Evolutionary conservation across 1,140 invertebrate genomes (phyloP).

Genomic region (Drosophila simulans): DNA sequence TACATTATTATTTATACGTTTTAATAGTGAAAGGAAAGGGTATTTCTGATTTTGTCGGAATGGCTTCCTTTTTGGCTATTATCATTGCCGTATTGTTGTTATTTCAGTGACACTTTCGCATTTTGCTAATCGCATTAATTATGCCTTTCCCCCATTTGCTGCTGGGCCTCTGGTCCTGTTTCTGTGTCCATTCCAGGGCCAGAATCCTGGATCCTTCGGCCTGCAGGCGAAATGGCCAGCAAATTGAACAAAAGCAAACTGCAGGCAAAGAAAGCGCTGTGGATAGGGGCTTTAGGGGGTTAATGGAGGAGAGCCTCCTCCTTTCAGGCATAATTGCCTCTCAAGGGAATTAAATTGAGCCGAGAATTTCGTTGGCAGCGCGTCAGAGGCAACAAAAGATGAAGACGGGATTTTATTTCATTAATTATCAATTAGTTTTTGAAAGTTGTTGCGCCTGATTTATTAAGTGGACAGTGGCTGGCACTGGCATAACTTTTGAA

Average conservation of each 20-base stretch:
- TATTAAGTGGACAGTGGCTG: constrained; percentile 53
- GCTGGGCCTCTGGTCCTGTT: constrained; percentile 64
- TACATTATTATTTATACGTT: too few species aligned
- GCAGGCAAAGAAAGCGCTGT: constrained; percentile 32
- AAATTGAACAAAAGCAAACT: constrained; percentile 65
- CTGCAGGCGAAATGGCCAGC: constrained; percentile 67
- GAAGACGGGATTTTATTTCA: constrained; percentile 70
- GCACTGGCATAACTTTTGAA: constrained; percentile 42
- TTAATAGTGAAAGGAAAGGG: background rate
- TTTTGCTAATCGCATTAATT: constrained; percentile 82
- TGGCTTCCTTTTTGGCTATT: constrained; percentile 20
- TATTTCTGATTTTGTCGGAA: background rate
- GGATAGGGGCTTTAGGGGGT: constrained; percentile 4
- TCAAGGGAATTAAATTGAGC: constrained; percentile 75
- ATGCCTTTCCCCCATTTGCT: constrained; percentile 74
- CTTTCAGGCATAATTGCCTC: constrained; percentile 70
- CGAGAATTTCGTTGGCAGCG: constrained; percentile 48
- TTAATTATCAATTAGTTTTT: constrained; percentile 83
- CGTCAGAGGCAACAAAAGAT: constrained; percentile 22
- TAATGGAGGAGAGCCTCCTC: constrained; percentile 12
- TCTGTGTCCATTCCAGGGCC: constrained; percentile 20
- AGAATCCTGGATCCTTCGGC: constrained; percentile 20
- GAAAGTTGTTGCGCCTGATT: constrained; percentile 71
- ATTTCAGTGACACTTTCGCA: constrained; percentile 76
- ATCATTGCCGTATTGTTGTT: constrained; percentile 72